Conservation (phyloP, 2,113 vertebrate species). For the Carollia perspicillata region DNA sequence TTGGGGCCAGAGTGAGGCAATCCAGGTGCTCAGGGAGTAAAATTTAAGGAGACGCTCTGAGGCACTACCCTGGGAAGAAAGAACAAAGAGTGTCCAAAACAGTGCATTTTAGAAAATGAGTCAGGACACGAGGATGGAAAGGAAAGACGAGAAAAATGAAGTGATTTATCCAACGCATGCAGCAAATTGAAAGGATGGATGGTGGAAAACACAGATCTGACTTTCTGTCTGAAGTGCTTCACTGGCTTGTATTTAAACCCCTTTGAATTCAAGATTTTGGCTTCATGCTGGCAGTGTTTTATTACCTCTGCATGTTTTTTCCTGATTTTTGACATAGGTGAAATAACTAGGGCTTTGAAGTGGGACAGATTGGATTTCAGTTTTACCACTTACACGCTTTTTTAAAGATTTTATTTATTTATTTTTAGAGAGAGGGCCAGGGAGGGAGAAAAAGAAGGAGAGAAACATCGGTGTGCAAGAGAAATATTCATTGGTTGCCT, state of each 20-base stretch:
- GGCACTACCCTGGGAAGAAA: neutral
- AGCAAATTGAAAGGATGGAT: neutral
- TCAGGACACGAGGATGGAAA: neutral
- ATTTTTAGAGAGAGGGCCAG: neutral
- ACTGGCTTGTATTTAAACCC: neutral
- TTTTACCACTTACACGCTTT: neutral
- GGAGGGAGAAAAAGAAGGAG: neutral
- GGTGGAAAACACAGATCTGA: neutral
- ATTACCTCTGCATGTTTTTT: neutral
- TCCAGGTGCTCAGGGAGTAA: no score
- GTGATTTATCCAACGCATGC: rapidly evolving
- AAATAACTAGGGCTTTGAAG: neutral
- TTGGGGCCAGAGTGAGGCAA: rapidly evolving
- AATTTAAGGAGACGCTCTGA: neutral
- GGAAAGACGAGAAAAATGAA: neutral
- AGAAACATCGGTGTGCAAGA: neutral
- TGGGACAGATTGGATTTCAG: neutral
- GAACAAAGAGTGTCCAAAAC: neutral
- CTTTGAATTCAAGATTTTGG: neutral
- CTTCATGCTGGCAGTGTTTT: neutral
- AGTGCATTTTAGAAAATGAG: neutral
- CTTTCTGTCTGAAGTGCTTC: neutral
- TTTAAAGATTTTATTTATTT: no score
- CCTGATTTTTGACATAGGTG: neutral
- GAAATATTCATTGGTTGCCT: neutral